Evolutionary conservation across 2,797 vertebrate species (phyloP).

Genomic region (Melanotaenia parkinsoni): DNA sequence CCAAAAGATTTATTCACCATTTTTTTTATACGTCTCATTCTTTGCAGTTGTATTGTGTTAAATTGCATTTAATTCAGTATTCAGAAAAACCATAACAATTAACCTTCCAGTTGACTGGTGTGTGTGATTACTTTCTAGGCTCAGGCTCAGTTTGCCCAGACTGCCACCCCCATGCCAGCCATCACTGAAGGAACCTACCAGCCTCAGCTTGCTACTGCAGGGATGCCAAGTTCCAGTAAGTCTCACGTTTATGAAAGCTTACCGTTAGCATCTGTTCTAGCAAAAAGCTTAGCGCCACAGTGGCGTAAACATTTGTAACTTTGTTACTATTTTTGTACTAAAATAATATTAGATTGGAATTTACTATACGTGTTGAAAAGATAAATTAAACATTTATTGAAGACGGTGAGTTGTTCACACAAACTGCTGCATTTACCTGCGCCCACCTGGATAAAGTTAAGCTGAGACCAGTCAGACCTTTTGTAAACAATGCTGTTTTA

Average conservation of each 20-base stretch:
- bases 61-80: background rate
- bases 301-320: no score
- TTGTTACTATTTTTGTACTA: no score
- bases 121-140: slow-evolving; percentile 68
- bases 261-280: no score
- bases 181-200: slow-evolving; percentile 79
- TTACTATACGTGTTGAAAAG: no score
- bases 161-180: slow-evolving; percentile 75
- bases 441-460: no score
- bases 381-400: no score
- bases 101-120: slow-evolving; percentile 11
- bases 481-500: no score
- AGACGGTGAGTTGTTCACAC: no score
- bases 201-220: slow-evolving; percentile 54
- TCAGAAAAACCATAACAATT: background rate
- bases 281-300: no score
- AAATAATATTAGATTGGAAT: no score
- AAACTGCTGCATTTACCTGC: no score
- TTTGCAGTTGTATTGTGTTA: background rate
- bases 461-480: no score
- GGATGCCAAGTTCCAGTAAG: slow-evolving; percentile 78
- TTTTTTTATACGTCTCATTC: background rate
- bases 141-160: slow-evolving; percentile 81
- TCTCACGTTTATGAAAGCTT: slow-evolving; percentile 7
- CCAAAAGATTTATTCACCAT: background rate